A percentile compares a stretch with the other conserved stretches of the same genome.
Evolutionary conservation across 2,888 invertebrate genomes (phyloP).

Genomic region (Brachylomia viminalis): DNA sequence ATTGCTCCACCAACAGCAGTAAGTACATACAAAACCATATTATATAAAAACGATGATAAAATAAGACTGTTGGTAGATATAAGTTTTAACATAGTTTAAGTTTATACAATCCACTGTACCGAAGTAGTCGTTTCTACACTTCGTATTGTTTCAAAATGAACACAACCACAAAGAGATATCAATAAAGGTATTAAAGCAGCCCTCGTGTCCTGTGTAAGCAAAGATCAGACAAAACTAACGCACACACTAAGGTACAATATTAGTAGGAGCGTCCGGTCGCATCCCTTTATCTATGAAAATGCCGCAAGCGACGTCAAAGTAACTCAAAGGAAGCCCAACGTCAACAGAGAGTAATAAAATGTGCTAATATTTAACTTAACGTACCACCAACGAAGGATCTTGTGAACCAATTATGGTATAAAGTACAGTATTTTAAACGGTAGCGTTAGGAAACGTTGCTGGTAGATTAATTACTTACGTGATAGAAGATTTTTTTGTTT

Average conservation of each 20-base stretch:
- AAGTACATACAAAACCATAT: not conserved
- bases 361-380: conserved; percentile 85
- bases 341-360: conserved; percentile 84
- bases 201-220: conserved; percentile 66
- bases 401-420: conserved; percentile 75
- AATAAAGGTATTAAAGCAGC: conserved; percentile 44
- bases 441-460: not conserved
- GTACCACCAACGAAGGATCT: conserved; percentile 78
- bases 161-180: conserved; percentile 41
- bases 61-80: not conserved
- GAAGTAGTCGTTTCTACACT: not conserved
- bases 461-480: conserved; percentile 40
- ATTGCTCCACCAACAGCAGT: not conserved
- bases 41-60: not conserved
- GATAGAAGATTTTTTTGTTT: conserved; percentile 1
- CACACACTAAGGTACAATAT: conserved; percentile 61
- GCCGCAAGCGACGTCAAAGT: conserved; percentile 77
- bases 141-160: conserved; percentile 32
- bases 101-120: not conserved
- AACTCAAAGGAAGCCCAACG: conserved; percentile 80
- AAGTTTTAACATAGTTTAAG: not conserved
- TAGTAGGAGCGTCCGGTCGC: conserved; percentile 60
- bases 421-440: conserved; percentile 55
- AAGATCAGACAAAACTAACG: conserved; percentile 69
- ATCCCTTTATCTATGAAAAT: conserved; percentile 77